These are phyloP conservation scores for Caranx melampygus DNA, from an alignment of 2,113 vertebrate species.

Conservation along the genomic window DNA sequence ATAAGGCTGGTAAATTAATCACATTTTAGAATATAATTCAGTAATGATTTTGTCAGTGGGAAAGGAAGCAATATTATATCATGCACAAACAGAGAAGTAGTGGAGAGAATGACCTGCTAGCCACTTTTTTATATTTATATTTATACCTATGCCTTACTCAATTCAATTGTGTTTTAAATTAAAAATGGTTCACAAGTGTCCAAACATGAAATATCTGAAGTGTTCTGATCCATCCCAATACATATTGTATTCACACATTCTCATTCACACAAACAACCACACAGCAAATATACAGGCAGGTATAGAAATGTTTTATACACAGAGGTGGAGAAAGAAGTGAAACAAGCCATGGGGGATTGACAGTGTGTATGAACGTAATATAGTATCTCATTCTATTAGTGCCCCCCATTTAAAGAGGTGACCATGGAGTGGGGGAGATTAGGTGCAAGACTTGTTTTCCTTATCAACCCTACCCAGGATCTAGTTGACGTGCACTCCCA, in stretches of 20 bases:
- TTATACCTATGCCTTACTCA: too few relatives aligned
- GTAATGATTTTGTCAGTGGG: too few relatives aligned
- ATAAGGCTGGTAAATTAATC: too few relatives aligned
- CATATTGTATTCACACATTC: not conserved
- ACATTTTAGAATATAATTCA: too few relatives aligned
- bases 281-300: not conserved
- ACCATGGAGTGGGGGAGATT: slow-evolving; percentile 45
- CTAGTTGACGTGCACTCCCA: slow-evolving; percentile 59
- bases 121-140: too few relatives aligned
- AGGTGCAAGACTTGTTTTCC: slow-evolving; percentile 54
- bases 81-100: too few relatives aligned
- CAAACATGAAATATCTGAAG: too few relatives aligned
- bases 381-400: slow-evolving; percentile 35
- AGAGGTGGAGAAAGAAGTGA: not conserved
- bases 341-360: slow-evolving; percentile 14
- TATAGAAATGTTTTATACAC: not conserved
- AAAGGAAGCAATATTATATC: too few relatives aligned
- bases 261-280: not conserved
- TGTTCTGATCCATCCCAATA: not conserved
- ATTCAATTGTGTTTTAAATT: too few relatives aligned
- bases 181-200: too few relatives aligned
- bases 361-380: slow-evolving; percentile 52
- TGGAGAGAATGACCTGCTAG: too few relatives aligned
- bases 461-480: slow-evolving; percentile 65
- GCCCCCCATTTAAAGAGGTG: slow-evolving; percentile 44